Evolutionary conservation across 92 coral and sea anemone genomes (phyloP), one percentile per base, ranked within the genome.

Genomic region (Hydrozoanthus gracilis): DNA sequence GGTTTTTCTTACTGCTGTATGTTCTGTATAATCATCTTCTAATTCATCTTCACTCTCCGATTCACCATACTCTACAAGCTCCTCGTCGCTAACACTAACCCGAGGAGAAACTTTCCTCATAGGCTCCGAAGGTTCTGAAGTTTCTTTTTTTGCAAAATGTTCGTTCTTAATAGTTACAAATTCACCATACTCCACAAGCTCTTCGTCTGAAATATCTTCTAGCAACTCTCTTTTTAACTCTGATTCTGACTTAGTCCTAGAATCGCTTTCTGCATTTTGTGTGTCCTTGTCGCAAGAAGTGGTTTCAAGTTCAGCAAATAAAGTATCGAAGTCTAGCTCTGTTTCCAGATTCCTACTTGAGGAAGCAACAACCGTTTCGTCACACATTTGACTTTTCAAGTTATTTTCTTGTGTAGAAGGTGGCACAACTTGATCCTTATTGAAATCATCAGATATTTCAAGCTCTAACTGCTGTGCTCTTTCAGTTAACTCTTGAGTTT

Each of bases 141-240:
- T 54, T 60, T 62, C 83, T 44, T 78, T 47, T 8, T 56, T 27
- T 39, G 14, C 20, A 78, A 44, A 58, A 61, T n/a, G 83, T 64
- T 78, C 85, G 16, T 80, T 51, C 69, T 65, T 70, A 9, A n/a
- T 17, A 18, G 20, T 20, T 51, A 47, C 73, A 46, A 64, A 20
- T 47, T 80, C 85, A 20, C 73, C 74, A 49, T 80, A 65, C 13
- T 80, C 85, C 48, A 80, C 73, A 18, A 80, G 74, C 47, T 86
- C 95, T 51, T 94, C 92, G 54, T 90, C 95, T 16, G 89, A 82
- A 72, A 79, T 92, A 44, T 92, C 92, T 51, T 86, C 95, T 4
- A 56, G 79, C n/a, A 77, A 60, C 7, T 90, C 88, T 20, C n/a
- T 51, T 69, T 92, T 90, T 10, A 62, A 83, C 74, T 91, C 94